Evolutionary conservation across 2,113 vertebrate species (phyloP).

Genomic region (Kobus ellipsiprymnus): DNA sequence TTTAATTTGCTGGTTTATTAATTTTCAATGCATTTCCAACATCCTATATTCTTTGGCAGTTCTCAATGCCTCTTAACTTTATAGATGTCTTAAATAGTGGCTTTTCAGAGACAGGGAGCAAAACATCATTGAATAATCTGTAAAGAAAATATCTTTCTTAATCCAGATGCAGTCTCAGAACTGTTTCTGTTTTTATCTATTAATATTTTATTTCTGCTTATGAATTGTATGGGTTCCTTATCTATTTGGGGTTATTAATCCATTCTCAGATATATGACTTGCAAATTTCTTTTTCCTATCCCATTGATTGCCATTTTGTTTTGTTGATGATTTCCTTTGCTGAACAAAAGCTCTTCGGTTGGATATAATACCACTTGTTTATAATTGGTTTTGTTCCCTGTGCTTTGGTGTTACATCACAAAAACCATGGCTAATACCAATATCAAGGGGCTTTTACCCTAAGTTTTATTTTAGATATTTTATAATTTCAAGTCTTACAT

Average conservation of each 20-base stretch:
- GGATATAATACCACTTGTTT: neutral
- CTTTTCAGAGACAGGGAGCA: conserved; percentile 90
- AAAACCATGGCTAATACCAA: neutral
- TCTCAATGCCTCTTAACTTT: neutral
- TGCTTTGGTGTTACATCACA: neutral
- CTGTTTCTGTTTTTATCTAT: neutral
- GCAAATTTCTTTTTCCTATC: neutral
- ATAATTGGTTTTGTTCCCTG: neutral
- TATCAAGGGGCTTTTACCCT: neutral
- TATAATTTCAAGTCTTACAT: neutral
- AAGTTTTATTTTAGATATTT: neutral
- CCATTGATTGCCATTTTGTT: neutral
- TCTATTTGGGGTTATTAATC: neutral
- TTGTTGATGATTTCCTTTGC: neutral
- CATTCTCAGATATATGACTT: neutral
- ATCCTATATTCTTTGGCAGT: neutral
- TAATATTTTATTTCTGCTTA: neutral
- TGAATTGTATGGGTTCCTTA: neutral
- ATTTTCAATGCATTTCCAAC: neutral
- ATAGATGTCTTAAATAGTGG: conserved; percentile 87
- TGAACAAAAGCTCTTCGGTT: neutral
- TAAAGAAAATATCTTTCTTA: conserved; percentile 32
- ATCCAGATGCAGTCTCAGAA: neutral
- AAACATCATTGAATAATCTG: conserved; percentile 93
- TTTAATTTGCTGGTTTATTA: neutral